Conservation (phyloP, 2,888 invertebrate species). For the Ellobium chinense region DNA sequence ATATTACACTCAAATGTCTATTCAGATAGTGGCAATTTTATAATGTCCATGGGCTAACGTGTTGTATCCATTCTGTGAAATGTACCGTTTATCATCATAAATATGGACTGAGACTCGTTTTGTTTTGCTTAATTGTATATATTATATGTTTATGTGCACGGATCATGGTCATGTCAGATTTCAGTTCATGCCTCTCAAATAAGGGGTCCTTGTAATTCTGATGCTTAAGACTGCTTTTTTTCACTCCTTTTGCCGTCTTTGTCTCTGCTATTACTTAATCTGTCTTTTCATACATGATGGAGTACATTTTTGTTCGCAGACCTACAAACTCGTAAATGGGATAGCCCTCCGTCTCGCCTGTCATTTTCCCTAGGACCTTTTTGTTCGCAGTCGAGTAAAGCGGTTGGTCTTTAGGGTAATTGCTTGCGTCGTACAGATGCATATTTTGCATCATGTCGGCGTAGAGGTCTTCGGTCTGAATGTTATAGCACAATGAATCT, state of each 20-base stretch:
- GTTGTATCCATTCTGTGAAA: too few relatives aligned
- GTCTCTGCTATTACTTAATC: too few relatives aligned
- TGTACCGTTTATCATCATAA: too few relatives aligned
- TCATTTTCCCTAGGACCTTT: constrained; percentile 1
- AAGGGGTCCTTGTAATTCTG: not conserved
- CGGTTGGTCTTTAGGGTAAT: constrained; percentile 16
- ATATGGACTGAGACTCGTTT: too few relatives aligned
- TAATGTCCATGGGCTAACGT: too few relatives aligned
- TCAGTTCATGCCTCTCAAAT: not conserved
- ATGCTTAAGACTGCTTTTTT: not conserved
- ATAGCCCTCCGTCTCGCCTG: not conserved
- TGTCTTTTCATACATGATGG: too few relatives aligned
- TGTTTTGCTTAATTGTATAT: too few relatives aligned
- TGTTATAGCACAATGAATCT: not conserved
- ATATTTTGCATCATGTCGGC: not conserved
- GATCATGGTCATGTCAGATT: too few relatives aligned
- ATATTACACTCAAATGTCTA: too few relatives aligned
- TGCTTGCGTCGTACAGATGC: not conserved
- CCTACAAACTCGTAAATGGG: not conserved
- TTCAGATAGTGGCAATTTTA: too few relatives aligned
- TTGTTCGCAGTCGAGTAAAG: not conserved
- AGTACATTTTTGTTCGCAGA: not conserved
- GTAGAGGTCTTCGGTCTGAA: constrained; percentile 2
- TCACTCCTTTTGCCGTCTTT: not conserved
- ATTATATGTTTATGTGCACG: too few relatives aligned